Base-by-base conservation (phyloP, 2,113 vertebrate species). In the Oostethus manadensis region DNA sequence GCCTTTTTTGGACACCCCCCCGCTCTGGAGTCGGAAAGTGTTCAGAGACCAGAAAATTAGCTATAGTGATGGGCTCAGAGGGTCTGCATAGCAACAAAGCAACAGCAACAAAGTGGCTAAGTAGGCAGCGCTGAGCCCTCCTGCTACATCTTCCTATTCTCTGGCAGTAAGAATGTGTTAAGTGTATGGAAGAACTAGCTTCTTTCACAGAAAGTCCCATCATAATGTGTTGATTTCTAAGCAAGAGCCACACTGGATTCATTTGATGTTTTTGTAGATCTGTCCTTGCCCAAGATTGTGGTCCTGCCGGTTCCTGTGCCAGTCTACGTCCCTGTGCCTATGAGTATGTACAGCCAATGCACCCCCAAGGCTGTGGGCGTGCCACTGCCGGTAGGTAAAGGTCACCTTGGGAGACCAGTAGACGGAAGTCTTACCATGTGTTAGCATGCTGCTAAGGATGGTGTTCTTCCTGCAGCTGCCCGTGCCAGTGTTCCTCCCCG, bases 341-440 rank as follows among this genome's bases (percentile, higher is more conserved):
- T 99, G 91, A 91, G 92, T 80, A 92, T 99, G 82, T 99, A 95
- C 88, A 93, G 92, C 49, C 97, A 99, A 78, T 94, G 87, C 72
- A 86, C 93, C 1, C 97, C 97, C 22, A 86, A 90, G 63, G 89
- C 92, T 0, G 70, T 99, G 50, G 92, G 91, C 43, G 74, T 99
- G 77, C 97, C 97, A 4, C 29, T 99, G 56, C 97, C 97, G 21
- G 97, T 99, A 85, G 74, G 93, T 92, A 23, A 40, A 46, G 53
- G 17, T 35, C 21, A 6, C 56, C 20, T 8, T 11, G 10, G 8
- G 35, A 10, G 42, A 20, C 8, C 10, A 18, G 17, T 11, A 1
- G 6, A 16, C 10, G 17, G 2, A 21, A 49, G 48, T 9, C 18
- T 50, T 50, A 11, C 8, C 6, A 20, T 10, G 14, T 21, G 10